Percentiles rank a stretch among this genome's conserved stretches.
Evolutionary conservation across 2,113 vertebrate species (phyloP).

Genomic region (Macquaria ambigua): DNA sequence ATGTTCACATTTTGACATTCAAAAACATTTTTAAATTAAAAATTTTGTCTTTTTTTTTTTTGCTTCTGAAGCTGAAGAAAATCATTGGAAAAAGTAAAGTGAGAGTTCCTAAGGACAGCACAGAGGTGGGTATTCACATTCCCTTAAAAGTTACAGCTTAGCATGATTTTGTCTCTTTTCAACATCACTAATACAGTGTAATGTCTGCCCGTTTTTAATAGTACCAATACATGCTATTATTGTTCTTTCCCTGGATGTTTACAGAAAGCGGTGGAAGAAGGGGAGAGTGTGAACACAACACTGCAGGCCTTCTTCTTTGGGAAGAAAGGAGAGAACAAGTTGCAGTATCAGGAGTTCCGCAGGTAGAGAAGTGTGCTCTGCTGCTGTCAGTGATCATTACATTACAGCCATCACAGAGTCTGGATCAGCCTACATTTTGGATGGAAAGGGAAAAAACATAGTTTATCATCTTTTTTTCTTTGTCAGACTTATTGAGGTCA

Average conservation of each 20-base stretch:
- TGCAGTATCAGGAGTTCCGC: slow-evolving; percentile 91
- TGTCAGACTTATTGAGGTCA: neutral
- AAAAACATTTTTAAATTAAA: neutral
- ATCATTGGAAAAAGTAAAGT: slow-evolving; percentile 91
- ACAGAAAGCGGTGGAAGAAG: slow-evolving; percentile 66
- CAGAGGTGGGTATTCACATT: slow-evolving; percentile 70
- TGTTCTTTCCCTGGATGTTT: slow-evolving; percentile 1
- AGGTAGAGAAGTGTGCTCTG: slow-evolving; percentile 81
- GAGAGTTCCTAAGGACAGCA: slow-evolving; percentile 63
- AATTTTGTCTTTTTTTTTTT: slow-evolving; percentile 20
- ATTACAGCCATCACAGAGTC: neutral
- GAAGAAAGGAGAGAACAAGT: slow-evolving; percentile 89
- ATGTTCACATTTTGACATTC: neutral
- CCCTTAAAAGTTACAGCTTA: neutral
- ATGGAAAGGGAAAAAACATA: neutral
- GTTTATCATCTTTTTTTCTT: neutral
- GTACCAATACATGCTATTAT: neutral
- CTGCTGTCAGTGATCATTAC: neutral
- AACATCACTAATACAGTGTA: neutral
- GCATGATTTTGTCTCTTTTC: neutral
- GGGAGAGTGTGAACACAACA: slow-evolving; percentile 86
- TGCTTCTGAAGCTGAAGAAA: slow-evolving; percentile 90
- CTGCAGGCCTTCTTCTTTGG: slow-evolving; percentile 96
- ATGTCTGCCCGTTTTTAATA: neutral
- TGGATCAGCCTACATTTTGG: neutral